Evolutionary conservation across 2,113 vertebrate genomes (phyloP).

Genomic region (Eclectus roratus): DNA sequence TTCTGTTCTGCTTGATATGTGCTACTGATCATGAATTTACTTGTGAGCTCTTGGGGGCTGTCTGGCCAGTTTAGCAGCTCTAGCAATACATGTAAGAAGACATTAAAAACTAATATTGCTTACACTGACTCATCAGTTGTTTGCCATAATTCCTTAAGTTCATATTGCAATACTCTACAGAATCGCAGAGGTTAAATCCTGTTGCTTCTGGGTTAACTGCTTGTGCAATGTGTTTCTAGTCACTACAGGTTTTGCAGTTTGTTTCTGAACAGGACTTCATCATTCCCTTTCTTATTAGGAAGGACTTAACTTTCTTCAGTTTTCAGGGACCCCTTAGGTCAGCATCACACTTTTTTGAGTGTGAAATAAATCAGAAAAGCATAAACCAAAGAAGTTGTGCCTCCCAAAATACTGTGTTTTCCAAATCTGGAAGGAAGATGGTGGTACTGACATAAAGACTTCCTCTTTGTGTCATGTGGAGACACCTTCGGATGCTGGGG

Average conservation of each 20-base stretch:
- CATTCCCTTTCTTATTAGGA: background rate
- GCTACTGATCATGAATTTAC: background rate
- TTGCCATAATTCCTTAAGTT: background rate
- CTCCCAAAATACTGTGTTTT: background rate
- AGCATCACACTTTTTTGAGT: background rate
- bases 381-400: background rate
- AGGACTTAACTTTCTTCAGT: background rate
- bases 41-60: background rate
- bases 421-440: background rate
- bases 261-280: background rate
- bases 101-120: background rate
- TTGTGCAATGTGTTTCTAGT: background rate
- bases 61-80: background rate
- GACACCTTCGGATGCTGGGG: background rate
- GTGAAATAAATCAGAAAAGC: background rate
- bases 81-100: background rate
- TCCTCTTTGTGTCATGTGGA: background rate
- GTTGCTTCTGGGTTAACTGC: background rate
- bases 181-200: background rate
- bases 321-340: background rate
- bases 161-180: background rate
- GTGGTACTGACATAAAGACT: background rate
- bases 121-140: background rate
- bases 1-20: background rate
- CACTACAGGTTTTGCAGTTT: background rate